Evolutionary conservation across 2,888 invertebrate species (phyloP).

Genomic region (Tetragonisca angustula): DNA sequence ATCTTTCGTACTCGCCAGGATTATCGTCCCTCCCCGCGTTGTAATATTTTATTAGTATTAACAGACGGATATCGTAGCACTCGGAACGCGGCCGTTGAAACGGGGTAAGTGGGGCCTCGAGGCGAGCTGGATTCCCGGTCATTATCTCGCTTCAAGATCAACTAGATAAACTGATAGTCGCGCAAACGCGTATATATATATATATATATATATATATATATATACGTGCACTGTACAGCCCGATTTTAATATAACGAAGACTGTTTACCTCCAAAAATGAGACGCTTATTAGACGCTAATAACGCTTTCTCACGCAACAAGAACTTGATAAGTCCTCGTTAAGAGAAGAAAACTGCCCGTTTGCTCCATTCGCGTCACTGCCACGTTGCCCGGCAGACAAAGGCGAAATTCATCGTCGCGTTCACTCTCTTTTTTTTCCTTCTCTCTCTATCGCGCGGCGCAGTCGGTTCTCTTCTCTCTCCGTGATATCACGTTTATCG

Average conservation of each 20-base stretch:
- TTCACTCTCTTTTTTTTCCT: not conserved
- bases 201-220: too few species aligned
- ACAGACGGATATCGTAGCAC: conserved; percentile 17
- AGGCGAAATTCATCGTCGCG: not conserved
- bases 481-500: not conserved
- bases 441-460: too few species aligned
- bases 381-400: not conserved
- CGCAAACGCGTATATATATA: not conserved
- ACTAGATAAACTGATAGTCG: conserved; percentile 34
- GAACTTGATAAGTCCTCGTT: not conserved
- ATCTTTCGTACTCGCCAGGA: not conserved
- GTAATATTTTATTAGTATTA: conserved; percentile 26
- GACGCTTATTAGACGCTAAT: conserved; percentile 9
- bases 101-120: conserved; percentile 34
- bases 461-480: not conserved
- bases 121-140: conserved; percentile 13
- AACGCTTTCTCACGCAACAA: not conserved
- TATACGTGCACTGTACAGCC: too few species aligned
- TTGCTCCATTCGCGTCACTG: not conserved
- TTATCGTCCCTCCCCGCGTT: not conserved
- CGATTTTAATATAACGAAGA: conserved; percentile 2
- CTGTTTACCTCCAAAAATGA: not conserved
- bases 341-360: not conserved
- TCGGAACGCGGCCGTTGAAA: conserved; percentile 14
- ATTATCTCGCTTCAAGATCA: conserved; percentile 35